Conservation (phyloP, 2,113 vertebrate species). For the Leiothrix lutea region DNA sequence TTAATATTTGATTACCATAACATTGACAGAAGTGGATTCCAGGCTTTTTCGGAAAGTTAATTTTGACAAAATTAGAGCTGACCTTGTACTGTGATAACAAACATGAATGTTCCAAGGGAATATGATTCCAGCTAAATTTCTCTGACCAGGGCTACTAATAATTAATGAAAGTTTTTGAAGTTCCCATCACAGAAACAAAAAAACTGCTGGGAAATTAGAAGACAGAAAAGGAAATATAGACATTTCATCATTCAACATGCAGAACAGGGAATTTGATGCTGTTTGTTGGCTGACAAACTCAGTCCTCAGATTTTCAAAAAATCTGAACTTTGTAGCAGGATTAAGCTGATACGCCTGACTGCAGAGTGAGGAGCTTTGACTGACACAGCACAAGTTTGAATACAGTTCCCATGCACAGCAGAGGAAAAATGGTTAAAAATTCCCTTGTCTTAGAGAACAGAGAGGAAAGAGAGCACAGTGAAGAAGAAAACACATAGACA, state of each 20-base stretch:
- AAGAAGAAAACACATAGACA: not conserved
- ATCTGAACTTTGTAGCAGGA: not conserved
- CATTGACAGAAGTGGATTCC: not conserved
- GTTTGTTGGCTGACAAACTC: conserved; percentile 58
- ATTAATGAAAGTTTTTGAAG: conserved; percentile 26
- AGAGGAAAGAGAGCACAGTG: not conserved
- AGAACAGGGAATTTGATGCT: conserved; percentile 51
- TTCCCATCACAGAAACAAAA: not conserved
- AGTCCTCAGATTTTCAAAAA: conserved; percentile 53
- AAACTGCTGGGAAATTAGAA: conserved; percentile 47
- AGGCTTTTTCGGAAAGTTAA: not conserved
- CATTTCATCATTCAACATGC: conserved; percentile 29
- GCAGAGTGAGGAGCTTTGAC: conserved; percentile 29
- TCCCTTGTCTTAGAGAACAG: not conserved
- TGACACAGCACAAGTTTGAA: not conserved
- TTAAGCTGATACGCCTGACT: conserved; percentile 11
- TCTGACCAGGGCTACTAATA: not conserved
- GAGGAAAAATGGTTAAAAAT: not conserved
- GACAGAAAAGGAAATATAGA: conserved; percentile 34
- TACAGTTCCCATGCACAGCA: not conserved
- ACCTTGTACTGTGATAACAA: not conserved
- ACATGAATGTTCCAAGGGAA: not conserved
- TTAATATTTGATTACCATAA: not conserved
- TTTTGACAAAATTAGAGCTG: not conserved
- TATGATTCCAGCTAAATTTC: not conserved